A percentile compares a stretch with the other conserved stretches of the same genome.
Evolutionary conservation across 2,113 vertebrate genomes (phyloP).

Genomic region (Falcunculus frontatus): DNA sequence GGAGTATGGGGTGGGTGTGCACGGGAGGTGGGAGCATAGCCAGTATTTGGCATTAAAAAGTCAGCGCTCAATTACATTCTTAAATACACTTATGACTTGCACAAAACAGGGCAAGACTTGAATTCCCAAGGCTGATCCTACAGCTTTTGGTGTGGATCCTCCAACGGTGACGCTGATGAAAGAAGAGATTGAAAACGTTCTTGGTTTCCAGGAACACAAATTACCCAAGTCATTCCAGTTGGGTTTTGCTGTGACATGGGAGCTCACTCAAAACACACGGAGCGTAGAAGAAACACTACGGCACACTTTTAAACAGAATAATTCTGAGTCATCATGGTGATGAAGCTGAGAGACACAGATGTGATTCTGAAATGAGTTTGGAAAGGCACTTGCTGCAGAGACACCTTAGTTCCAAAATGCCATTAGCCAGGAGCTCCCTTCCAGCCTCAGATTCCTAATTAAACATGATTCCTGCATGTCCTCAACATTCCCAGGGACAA

Average conservation of each 20-base stretch:
- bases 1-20: background rate
- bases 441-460: background rate
- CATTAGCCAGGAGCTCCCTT: background rate
- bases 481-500: background rate
- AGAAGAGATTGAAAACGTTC: background rate
- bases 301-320: background rate
- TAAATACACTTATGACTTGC: background rate
- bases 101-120: background rate
- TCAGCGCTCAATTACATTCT: background rate
- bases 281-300: background rate
- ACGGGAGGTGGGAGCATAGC: background rate
- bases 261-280: background rate
- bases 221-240: background rate
- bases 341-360: background rate
- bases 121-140: background rate
- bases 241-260: background rate
- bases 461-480: background rate
- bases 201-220: background rate
- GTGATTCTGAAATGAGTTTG: background rate
- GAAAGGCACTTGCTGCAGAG: background rate
- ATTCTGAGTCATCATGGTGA: background rate
- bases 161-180: background rate
- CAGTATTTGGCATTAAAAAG: background rate
- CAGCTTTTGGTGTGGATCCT: background rate
- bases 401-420: fast-evolving